These are phyloP conservation scores for Ethmia dodecea DNA, from an alignment of 2,888 invertebrate species.

Conservation along the genomic window DNA sequence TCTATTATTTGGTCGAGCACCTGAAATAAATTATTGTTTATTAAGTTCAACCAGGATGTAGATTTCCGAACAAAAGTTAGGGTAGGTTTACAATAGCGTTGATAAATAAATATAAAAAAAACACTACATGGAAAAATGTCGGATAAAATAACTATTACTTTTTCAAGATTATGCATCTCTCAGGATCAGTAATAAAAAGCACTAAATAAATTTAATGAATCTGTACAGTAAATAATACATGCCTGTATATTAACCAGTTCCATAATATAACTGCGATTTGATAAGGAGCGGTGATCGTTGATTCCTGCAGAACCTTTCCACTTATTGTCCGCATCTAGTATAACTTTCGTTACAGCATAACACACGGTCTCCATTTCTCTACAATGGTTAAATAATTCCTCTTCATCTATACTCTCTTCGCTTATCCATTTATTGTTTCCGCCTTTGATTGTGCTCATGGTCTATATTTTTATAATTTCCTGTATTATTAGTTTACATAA, in stretches of 20 bases:
- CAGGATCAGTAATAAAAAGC: no score
- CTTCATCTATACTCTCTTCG: slow-evolving; percentile 68
- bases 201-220: no score
- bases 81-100: no score
- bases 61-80: no score
- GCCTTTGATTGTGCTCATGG: slow-evolving; percentile 45
- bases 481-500: neutral
- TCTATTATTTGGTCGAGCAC: slow-evolving; percentile 77
- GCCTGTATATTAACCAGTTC: slow-evolving; percentile 74
- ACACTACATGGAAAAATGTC: no score
- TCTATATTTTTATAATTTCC: neutral
- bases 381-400: slow-evolving; percentile 67
- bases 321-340: slow-evolving; percentile 66
- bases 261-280: slow-evolving; percentile 65
- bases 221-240: no score
- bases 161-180: no score
- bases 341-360: slow-evolving; percentile 61
- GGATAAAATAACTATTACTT: no score
- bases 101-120: no score
- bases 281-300: slow-evolving; percentile 42
- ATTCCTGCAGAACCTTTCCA: slow-evolving; percentile 55
- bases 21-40: no score
- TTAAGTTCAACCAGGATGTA: no score
- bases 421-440: slow-evolving; percentile 74
- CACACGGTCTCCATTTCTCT: slow-evolving; percentile 69